These are phyloP conservation scores for Aurelia coerulea DNA, from an alignment of 30 jellyfish, hydroid and myxozoan species.

Conservation along the genomic window DNA sequence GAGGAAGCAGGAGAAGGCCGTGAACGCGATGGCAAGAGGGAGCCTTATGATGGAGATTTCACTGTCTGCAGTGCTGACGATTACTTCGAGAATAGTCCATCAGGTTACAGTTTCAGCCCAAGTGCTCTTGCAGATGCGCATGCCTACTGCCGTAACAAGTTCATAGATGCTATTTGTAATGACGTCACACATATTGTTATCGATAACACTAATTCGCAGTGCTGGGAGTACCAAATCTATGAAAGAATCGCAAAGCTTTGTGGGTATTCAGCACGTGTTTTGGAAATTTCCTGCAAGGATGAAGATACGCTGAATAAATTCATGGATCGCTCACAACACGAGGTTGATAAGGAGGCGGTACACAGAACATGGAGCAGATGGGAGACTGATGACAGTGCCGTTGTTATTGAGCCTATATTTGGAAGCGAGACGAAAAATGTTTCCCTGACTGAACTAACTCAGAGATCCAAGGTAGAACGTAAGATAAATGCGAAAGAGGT, in stretches of 20 bases:
- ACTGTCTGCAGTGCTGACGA: slow-evolving; percentile 92
- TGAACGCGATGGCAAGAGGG: background rate
- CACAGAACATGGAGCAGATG: slow-evolving; percentile 76
- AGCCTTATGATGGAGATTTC: background rate
- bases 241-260: slow-evolving; percentile 79
- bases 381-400: slow-evolving; percentile 85
- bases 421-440: background rate
- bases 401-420: slow-evolving; percentile 27
- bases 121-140: slow-evolving; percentile 83
- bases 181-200: slow-evolving; percentile 38
- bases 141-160: slow-evolving; percentile 67
- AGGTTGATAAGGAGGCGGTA: slow-evolving; percentile 61
- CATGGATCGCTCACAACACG: slow-evolving; percentile 73
- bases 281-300: slow-evolving; percentile 78
- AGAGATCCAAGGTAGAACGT: background rate
- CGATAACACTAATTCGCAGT: slow-evolving; percentile 90
- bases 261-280: slow-evolving; percentile 55
- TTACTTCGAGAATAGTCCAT: slow-evolving; percentile 52
- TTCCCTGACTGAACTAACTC: slow-evolving; percentile 17
- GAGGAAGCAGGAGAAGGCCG: background rate
- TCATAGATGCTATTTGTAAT: slow-evolving; percentile 55
- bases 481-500: slow-evolving; percentile 34
- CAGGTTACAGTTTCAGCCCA: slow-evolving; percentile 65
- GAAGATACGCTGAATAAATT: slow-evolving; percentile 35
- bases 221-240: slow-evolving; percentile 92